phyloP scores from a whole-genome alignment of 2,113 vertebrate species.

The Oceanites oceanicus region DNA sequence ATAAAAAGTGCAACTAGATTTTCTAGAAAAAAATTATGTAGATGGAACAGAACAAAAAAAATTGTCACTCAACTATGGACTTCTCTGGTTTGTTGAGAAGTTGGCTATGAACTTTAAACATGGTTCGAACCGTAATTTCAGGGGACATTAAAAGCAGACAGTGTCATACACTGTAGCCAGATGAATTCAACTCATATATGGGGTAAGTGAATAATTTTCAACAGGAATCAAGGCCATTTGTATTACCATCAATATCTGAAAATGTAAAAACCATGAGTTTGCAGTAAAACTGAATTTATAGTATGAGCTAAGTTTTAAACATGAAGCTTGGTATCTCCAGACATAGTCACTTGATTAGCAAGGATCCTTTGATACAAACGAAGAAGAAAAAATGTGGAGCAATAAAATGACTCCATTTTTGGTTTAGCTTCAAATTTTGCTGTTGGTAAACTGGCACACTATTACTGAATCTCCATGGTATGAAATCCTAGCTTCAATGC shows the following conservation, averaged over 20 bases:
- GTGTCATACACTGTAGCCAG: neutral
- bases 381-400: neutral
- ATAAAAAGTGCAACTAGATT: conserved; percentile 4
- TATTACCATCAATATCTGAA: neutral
- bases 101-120: neutral
- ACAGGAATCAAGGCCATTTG: neutral
- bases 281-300: neutral
- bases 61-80: neutral
- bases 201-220: neutral
- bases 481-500: neutral
- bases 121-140: neutral
- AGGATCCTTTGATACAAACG: neutral
- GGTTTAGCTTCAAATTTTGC: neutral
- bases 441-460: neutral
- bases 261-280: neutral
- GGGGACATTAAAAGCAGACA: neutral
- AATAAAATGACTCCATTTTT: neutral
- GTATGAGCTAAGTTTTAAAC: neutral
- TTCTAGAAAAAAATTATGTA: neutral
- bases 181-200: neutral
- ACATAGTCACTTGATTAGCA: neutral
- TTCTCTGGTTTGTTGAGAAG: neutral
- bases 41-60: neutral
- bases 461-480: neutral
- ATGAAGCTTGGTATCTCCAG: neutral